Evolutionary conservation across 2,797 vertebrate species (phyloP).

Genomic region (Enteromius anoplus): DNA sequence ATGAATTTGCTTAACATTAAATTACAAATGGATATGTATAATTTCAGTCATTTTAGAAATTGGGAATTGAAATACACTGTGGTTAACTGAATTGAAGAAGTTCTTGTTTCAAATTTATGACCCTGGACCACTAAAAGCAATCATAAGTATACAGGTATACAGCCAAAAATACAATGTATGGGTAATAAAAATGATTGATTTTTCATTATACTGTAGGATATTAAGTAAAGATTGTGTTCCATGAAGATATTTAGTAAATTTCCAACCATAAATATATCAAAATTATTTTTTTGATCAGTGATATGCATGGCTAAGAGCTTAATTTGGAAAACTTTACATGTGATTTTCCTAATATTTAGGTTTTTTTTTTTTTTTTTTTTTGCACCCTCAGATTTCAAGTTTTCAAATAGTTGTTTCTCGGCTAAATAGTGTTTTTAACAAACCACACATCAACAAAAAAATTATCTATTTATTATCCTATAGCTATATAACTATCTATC

Average conservation of each 20-base stretch:
- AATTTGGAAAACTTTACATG: neutral
- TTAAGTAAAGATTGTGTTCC: neutral
- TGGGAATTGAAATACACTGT: neutral
- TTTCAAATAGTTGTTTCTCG: neutral
- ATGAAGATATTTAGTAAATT: neutral
- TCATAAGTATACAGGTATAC: neutral
- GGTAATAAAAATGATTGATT: too few species aligned
- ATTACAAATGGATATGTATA: neutral
- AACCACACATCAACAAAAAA: neutral
- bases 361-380: neutral
- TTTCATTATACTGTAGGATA: neutral
- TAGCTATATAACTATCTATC: neutral
- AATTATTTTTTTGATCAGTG: neutral
- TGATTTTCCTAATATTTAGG: neutral
- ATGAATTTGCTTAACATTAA: neutral
- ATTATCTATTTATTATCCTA: neutral
- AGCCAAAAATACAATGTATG: neutral
- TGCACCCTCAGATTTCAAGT: neutral
- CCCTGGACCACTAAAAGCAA: neutral
- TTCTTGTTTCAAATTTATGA: neutral
- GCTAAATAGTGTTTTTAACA: neutral
- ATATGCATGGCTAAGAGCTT: neutral
- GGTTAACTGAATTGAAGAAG: neutral
- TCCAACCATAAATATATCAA: neutral
- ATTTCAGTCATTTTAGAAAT: neutral